phyloP scores from a whole-genome alignment of 1,140 invertebrate species.

The Pteromalus puparum region DNA sequence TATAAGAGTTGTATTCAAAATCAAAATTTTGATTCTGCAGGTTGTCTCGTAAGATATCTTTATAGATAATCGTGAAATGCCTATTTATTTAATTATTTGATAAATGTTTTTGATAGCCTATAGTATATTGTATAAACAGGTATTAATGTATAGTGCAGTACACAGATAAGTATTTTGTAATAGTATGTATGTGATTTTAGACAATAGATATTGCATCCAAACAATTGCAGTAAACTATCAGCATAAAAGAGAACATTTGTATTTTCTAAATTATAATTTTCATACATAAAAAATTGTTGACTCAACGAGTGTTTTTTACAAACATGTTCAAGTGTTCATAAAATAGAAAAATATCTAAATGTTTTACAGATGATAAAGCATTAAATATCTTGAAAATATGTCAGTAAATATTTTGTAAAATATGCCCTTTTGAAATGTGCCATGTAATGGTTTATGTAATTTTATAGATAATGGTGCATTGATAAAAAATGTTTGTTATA shows the following conservation, averaged over 20 bases:
- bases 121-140: slow-evolving; percentile 32
- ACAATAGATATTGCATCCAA: background rate
- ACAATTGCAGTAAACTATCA: background rate
- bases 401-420: slow-evolving; percentile 1
- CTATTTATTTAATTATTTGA: slow-evolving; percentile 12
- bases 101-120: slow-evolving; percentile 13
- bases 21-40: slow-evolving; percentile 24
- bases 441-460: background rate
- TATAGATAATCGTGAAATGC: background rate
- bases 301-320: background rate
- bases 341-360: background rate
- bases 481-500: background rate
- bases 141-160: slow-evolving; percentile 19
- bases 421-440: background rate
- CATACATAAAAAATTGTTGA: background rate
- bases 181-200: slow-evolving; percentile 3
- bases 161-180: background rate
- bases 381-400: background rate
- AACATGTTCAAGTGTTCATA: no score
- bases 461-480: background rate
- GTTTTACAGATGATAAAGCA: background rate
- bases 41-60: background rate
- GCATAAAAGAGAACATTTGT: background rate
- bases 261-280: slow-evolving; percentile 4
- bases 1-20: slow-evolving; percentile 8